Conservation (phyloP, 1,140 invertebrate genomes). For the Aleiodes sp. region DNA sequence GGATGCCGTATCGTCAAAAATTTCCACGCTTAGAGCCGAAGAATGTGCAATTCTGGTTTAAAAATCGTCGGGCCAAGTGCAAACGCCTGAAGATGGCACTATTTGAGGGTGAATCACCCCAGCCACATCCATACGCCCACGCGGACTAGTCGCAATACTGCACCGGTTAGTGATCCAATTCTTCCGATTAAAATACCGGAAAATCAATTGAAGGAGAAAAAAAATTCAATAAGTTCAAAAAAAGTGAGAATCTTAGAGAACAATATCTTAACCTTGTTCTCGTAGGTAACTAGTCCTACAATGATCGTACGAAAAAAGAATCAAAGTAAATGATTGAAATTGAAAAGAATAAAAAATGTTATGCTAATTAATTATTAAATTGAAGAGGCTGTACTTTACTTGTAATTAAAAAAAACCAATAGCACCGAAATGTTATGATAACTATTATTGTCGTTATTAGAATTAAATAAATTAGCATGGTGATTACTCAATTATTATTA, state of each 20-base stretch:
- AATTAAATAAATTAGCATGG: slow-evolving; percentile 41
- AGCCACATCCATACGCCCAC: slow-evolving; percentile 62
- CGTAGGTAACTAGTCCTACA: slow-evolving; percentile 32
- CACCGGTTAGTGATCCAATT: neutral
- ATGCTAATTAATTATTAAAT: slow-evolving; percentile 28
- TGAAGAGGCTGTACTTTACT: slow-evolving; percentile 51
- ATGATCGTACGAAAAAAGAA: slow-evolving; percentile 1
- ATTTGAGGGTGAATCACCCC: slow-evolving; percentile 73
- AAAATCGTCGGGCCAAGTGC: slow-evolving; percentile 95
- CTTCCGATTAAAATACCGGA: neutral
- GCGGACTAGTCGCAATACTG: slow-evolving; percentile 52
- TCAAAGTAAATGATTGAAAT: slow-evolving; percentile 34
- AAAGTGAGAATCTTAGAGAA: slow-evolving; percentile 25
- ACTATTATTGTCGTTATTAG: slow-evolving; percentile 32
- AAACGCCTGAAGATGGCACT: slow-evolving; percentile 91
- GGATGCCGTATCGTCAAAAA: slow-evolving; percentile 94
- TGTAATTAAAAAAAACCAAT: slow-evolving; percentile 56
- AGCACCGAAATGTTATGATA: slow-evolving; percentile 32
- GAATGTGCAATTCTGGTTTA: slow-evolving; percentile 98
- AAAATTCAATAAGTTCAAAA: neutral
- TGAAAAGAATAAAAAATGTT: neutral
- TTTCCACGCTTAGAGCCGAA: slow-evolving; percentile 96
- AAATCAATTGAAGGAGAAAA: neutral
- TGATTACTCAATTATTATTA: slow-evolving; percentile 44
- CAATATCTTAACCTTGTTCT: neutral